Evolutionary conservation across 37 sponge, comb jelly and placozoan genomes (phyloP).

Genomic region (Bolinopsis microptera): DNA sequence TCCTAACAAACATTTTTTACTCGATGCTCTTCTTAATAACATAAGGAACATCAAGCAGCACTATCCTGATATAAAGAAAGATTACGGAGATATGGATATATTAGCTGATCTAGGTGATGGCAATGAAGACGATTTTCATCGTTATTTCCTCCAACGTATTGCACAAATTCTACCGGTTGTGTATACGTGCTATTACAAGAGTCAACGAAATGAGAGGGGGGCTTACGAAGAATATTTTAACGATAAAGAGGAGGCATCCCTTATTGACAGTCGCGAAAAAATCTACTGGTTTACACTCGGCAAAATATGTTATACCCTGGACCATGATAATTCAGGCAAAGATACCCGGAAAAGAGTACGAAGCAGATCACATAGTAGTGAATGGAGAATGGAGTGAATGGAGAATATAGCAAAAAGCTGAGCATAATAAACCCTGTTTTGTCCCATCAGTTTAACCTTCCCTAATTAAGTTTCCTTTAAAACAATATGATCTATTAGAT

Average conservation of each 20-base stretch:
- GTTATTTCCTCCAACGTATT: neutral
- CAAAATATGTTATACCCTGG: too few relatives aligned
- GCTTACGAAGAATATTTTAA: neutral
- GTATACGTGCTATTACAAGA: neutral
- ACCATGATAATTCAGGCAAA: too few relatives aligned
- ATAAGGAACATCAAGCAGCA: neutral
- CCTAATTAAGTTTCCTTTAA: too few relatives aligned
- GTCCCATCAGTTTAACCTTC: too few relatives aligned
- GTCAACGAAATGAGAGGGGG: neutral
- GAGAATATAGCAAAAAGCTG: too few relatives aligned
- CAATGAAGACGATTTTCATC: neutral
- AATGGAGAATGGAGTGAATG: too few relatives aligned
- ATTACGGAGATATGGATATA: neutral
- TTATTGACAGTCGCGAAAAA: neutral
- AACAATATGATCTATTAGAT: too few relatives aligned
- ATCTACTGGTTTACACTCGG: neutral
- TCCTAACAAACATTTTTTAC: too few relatives aligned
- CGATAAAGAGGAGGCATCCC: neutral
- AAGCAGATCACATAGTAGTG: too few relatives aligned
- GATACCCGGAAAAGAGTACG: too few relatives aligned
- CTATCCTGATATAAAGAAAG: neutral
- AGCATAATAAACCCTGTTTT: too few relatives aligned
- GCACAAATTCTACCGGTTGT: neutral
- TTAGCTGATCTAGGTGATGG: neutral
- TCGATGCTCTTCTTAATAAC: neutral